Evolutionary conservation across 2,113 vertebrate genomes (phyloP).

Genomic region (Festucalex cinctus): DNA sequence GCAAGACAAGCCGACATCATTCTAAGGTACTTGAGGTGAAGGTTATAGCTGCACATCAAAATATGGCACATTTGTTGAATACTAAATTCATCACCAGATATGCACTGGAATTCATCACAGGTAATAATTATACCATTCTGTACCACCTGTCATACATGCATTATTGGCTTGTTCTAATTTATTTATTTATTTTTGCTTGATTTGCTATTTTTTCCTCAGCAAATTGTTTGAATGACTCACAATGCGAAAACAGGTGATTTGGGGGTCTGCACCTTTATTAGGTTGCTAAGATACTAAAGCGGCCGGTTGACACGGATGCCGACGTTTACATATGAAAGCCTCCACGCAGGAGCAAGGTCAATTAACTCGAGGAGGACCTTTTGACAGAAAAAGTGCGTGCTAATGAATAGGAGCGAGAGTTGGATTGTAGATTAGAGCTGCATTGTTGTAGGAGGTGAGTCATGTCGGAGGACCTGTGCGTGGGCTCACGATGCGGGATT

Average conservation of each 20-base stretch:
- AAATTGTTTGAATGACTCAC: background rate
- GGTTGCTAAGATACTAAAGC: conserved; percentile 50
- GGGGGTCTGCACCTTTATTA: conserved; percentile 17
- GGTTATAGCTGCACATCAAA: background rate
- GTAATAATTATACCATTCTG: background rate
- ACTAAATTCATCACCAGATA: background rate
- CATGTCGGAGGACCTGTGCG: conserved; percentile 42
- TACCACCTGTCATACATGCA: background rate
- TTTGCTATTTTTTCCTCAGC: background rate
- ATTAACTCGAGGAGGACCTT: background rate
- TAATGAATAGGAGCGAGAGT: background rate
- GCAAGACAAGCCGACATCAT: background rate
- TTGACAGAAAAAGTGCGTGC: conserved; percentile 1
- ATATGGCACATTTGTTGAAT: background rate
- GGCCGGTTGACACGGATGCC: conserved; percentile 35
- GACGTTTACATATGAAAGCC: conserved; percentile 30
- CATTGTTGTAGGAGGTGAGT: conserved; percentile 9
- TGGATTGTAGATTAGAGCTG: background rate
- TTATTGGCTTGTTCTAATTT: background rate
- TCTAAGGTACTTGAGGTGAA: background rate
- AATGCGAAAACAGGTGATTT: background rate
- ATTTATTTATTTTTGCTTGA: background rate
- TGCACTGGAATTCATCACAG: too few relatives aligned
- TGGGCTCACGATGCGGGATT: background rate
- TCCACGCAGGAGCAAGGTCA: conserved; percentile 16